phyloP scores from a whole-genome alignment of 2,797 vertebrate genomes.

The Chiloscyllium punctatum region DNA sequence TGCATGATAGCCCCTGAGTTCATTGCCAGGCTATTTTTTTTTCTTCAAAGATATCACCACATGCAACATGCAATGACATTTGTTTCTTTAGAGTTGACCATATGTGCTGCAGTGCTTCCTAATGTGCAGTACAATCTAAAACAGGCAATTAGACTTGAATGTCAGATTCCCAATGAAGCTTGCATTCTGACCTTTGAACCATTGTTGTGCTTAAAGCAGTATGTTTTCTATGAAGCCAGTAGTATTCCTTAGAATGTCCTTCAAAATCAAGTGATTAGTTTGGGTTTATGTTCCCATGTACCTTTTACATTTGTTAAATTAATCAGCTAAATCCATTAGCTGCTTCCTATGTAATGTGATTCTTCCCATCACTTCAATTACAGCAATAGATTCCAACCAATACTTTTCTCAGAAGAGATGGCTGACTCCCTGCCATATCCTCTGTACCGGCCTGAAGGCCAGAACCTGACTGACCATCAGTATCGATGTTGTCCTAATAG shows the following conservation, averaged over 20 bases:
- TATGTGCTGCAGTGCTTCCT: background rate
- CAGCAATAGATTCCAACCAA: background rate
- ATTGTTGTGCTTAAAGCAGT: background rate
- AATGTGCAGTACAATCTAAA: slow-evolving; percentile 13
- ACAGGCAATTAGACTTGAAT: background rate
- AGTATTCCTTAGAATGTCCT: background rate
- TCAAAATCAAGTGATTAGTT: background rate
- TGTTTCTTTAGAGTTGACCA: slow-evolving; percentile 4
- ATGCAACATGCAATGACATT: background rate
- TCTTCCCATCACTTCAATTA: background rate
- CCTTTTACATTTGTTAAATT: background rate
- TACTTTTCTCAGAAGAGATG: background rate
- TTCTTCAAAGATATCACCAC: background rate
- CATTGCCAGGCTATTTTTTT: background rate
- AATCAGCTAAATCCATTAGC: background rate
- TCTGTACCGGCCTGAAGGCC: background rate
- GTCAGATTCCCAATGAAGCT: background rate
- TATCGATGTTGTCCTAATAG: background rate
- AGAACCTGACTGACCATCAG: background rate
- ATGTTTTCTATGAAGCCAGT: background rate
- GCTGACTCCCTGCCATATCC: background rate
- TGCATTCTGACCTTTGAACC: background rate
- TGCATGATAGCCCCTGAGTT: background rate
- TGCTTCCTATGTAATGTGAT: background rate
- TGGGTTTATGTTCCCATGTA: background rate